phyloP scores from a whole-genome alignment of 2,797 vertebrate genomes.

The Falco cherrug region DNA sequence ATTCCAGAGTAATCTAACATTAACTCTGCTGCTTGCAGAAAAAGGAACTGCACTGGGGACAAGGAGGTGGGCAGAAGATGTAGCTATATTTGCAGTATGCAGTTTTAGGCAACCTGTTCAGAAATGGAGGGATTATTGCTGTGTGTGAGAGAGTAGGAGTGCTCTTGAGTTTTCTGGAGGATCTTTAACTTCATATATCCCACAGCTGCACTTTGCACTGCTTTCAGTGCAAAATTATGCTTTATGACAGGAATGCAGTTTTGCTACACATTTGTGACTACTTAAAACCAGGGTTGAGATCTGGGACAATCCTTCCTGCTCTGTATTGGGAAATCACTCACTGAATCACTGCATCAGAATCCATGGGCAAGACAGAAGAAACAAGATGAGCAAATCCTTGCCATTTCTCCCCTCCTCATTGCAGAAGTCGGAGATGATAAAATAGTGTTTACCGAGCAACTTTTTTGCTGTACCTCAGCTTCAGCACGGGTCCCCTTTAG shows the following conservation, averaged over 20 bases:
- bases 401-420: fast-evolving
- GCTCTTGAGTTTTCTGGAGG: not conserved
- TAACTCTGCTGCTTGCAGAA: not conserved
- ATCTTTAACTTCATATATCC: not conserved
- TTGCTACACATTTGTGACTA: not conserved
- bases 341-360: not conserved
- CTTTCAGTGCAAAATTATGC: not conserved
- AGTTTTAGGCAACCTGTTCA: not conserved
- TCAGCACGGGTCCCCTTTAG: not conserved
- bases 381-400: not conserved
- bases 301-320: not conserved
- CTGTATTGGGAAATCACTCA: not conserved
- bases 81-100: not conserved
- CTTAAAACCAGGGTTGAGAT: not conserved
- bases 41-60: not conserved
- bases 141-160: not conserved
- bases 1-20: not conserved
- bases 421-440: not conserved
- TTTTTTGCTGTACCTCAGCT: not conserved
- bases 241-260: not conserved
- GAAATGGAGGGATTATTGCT: not conserved
- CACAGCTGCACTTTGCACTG: not conserved
- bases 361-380: not conserved
- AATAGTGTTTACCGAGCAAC: not conserved
- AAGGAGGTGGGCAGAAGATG: not conserved